Evolutionary conservation across 1,140 invertebrate species (phyloP), one percentile per base, ranked within the genome.

Genomic region (Drosophila arizonae): DNA sequence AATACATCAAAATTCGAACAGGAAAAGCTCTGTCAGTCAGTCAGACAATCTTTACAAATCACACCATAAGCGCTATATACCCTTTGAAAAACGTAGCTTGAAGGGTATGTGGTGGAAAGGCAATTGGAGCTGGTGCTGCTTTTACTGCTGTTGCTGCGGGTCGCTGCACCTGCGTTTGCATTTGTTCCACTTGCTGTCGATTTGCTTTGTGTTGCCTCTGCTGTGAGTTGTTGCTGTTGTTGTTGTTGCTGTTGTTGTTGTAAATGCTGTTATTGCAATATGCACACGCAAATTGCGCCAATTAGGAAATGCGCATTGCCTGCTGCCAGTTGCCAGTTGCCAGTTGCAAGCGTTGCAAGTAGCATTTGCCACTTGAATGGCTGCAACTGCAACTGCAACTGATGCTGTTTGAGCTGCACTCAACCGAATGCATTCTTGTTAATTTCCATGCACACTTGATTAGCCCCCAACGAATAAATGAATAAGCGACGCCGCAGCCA

Each of bases 281-380:
- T 88, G 85, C 84, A 88, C 84, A 84, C 80, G 74, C 84, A 88
- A 88, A 88, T 88, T 88, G 85, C 80, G 77, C 64, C 84, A 88
- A 88, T 88, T 88, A 88, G 85, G 80, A 76, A 72, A 73, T 71
- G 51, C 62, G 79, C 73, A 87, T 87, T 81, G 76, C 50, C 79
- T 74, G 79, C 57, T 33, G 57, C 57, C 57, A 8, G 41, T 15
- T 58, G 56, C 46, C 81, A 51, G 41, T 48, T 67, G 45, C 56
- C 65, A 28, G 54, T 56, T 46, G 26, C 54, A 33, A 56, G 52
- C 8, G 50, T 74, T 61, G 57, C 57, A 62, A 60, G 76, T 9
- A 51, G 55, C 54, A 67, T 57, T 76, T 67, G 63, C 66, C 67
- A 68, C 52, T 70, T 64, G 70, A 66, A 72, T 69, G 65, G 56